A percentile compares a stretch with the other conserved stretches of the same genome.
Conservation (phyloP, 92 coral and sea anemone genomes). For the Umimayanthus kanabou region DNA sequence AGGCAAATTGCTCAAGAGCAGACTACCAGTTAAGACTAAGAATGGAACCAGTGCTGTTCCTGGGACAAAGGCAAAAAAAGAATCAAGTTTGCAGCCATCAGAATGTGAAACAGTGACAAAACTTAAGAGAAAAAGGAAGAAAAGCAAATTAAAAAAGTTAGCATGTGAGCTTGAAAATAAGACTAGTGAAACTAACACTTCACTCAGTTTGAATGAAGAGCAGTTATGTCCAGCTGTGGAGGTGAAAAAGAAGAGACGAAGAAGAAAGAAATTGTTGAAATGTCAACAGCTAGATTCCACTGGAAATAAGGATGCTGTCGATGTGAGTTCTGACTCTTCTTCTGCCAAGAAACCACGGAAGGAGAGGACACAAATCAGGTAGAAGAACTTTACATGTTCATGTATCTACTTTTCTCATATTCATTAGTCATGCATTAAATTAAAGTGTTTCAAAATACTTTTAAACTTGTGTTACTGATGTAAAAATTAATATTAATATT, state of each 20-base stretch:
- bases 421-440: too few species aligned
- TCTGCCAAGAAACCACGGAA: conserved; percentile 46
- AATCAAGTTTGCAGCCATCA: neutral
- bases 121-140: conserved; percentile 10
- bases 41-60: neutral
- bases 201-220: conserved; percentile 3
- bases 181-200: neutral
- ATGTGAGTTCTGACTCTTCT: conserved; percentile 15
- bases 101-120: conserved; percentile 9
- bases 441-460: too few species aligned
- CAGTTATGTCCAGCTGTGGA: neutral
- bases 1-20: conserved; percentile 10
- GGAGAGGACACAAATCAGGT: conserved; percentile 44
- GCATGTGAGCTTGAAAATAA: neutral
- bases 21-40: neutral
- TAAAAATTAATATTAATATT: too few species aligned
- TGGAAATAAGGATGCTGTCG: neutral
- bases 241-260: conserved; percentile 37
- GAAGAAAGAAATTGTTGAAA: neutral
- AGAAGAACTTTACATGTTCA: neutral
- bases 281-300: neutral
- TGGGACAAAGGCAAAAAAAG: conserved; percentile 10
- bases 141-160: neutral
- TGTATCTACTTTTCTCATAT: too few species aligned
- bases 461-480: too few species aligned